These are phyloP conservation scores for Matsumyia berberina DNA, from an alignment of 2,888 invertebrate species.

Conservation along the genomic window DNA sequence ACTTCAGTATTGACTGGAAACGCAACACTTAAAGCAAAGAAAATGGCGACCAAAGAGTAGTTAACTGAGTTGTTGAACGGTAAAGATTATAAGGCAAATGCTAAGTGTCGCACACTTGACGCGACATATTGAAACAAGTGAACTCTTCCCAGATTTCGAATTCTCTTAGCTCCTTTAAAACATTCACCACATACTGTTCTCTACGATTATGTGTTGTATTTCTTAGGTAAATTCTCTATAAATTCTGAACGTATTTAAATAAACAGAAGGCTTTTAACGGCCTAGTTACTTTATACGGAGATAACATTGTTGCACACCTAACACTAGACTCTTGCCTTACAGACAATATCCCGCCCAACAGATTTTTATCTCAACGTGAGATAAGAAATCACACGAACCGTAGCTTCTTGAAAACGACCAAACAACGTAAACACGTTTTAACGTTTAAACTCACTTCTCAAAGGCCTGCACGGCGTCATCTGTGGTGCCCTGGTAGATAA, in stretches of 20 bases:
- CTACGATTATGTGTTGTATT: not conserved
- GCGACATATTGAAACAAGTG: too few species aligned
- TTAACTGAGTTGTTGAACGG: too few species aligned
- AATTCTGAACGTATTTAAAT: constrained; percentile 1
- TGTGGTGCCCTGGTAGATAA: constrained; percentile 92
- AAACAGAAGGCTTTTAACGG: constrained; percentile 1
- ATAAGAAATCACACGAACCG: constrained; percentile 55
- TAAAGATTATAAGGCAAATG: too few species aligned
- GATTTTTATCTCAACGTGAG: constrained; percentile 6
- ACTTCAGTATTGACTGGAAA: too few species aligned
- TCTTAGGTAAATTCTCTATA: too few species aligned
- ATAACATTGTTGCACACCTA: constrained; percentile 23
- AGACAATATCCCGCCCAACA: not conserved
- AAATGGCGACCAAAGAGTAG: too few species aligned
- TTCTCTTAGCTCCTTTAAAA: too few species aligned
- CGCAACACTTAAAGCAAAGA: too few species aligned
- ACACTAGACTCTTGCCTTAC: not conserved
- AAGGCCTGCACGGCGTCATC: constrained; percentile 89
- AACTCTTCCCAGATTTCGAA: too few species aligned
- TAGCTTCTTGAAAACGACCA: too few species aligned
- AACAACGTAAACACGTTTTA: not conserved
- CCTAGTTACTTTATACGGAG: not conserved
- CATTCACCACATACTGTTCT: too few species aligned
- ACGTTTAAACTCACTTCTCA: constrained; percentile 86
- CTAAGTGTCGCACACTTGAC: too few species aligned